A percentile compares a stretch with the other conserved stretches of the same genome.
Conservation (phyloP, 2,888 invertebrate species). For the Drosophila peninsularis region DNA sequence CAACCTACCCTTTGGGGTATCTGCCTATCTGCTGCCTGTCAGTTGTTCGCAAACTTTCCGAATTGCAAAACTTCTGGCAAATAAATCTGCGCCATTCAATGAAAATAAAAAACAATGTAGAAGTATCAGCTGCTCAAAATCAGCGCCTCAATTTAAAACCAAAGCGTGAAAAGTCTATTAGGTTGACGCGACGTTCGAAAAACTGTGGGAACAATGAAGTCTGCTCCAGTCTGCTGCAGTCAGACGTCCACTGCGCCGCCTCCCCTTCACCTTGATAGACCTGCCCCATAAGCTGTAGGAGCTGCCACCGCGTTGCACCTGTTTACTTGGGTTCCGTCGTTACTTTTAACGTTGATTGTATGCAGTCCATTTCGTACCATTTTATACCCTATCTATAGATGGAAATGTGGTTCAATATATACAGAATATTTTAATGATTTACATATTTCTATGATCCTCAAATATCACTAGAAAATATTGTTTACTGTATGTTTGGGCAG, state of each 20-base stretch:
- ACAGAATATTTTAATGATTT: no score
- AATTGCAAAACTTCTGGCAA: slow-evolving; percentile 73
- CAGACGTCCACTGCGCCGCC: background rate
- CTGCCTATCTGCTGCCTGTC: slow-evolving; percentile 31
- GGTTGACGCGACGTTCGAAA: slow-evolving; percentile 57
- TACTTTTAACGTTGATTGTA: slow-evolving; percentile 58
- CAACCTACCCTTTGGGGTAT: slow-evolving; percentile 13
- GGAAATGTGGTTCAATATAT: no score
- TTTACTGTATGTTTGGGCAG: no score
- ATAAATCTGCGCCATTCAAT: slow-evolving; percentile 45
- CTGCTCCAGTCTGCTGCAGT: slow-evolving; percentile 65
- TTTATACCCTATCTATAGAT: slow-evolving; percentile 34
- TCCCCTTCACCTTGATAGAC: background rate
- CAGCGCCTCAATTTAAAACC: slow-evolving; percentile 79
- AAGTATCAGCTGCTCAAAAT: slow-evolving; percentile 69
- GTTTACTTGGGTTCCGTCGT: slow-evolving; percentile 55
- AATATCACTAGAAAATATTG: no score
- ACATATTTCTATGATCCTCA: no score
- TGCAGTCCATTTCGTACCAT: slow-evolving; percentile 12
- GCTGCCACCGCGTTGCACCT: slow-evolving; percentile 59
- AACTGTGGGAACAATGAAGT: slow-evolving; percentile 77
- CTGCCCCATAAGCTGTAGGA: slow-evolving; percentile 12
- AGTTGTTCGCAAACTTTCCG: slow-evolving; percentile 42
- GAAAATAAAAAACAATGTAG: slow-evolving; percentile 10
- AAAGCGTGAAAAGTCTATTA: slow-evolving; percentile 80